Evolutionary conservation across 2,888 invertebrate species (phyloP), one percentile per base, ranked within the genome.

Genomic region (Seira musarum): DNA sequence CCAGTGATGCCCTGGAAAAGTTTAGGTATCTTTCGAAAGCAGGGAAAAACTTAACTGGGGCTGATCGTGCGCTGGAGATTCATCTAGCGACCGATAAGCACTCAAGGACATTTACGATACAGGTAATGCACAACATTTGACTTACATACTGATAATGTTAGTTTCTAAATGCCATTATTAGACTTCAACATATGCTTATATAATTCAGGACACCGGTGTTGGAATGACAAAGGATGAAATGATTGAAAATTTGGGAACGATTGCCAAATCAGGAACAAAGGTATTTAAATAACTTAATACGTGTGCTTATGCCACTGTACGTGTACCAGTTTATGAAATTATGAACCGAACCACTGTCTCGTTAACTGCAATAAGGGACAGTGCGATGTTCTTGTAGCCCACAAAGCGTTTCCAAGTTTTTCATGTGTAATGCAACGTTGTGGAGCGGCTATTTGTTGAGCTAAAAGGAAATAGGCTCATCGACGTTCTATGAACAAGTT

Each of bases 1-100:
- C 97, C 0, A 98, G 97, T 89, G 98, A 99, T 92, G 98, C 98
- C 15, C 90, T 99, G 81, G 98, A 99, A 89, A 99, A 98, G 89
- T 93, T 98, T 85, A 91, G 97, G 1, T 97, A 97, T 87, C 88
- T 94, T 15, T 91, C 93, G 86, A 89, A 94, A 66, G 91, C 91
- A 68, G 89, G 87, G 40, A 79, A 76, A 2, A 90, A 90, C 10
- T 90, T 91, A 24, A 89, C 90, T 24, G 89, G 91, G 53, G 89
- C 90, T 6, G 94, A 94, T 85, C 90, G 93, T 74, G 89, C 93
- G 3, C 90, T 97, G 73, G 97, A 98, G 90, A 97, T 98, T 85
- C 94, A 94, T 88, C 93, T 98, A 65, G 92, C 91, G 1, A 96
- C 96, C 0, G 95, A 98, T 89, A 97, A 97, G 88, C 94, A 93